These are phyloP conservation scores for Hyposoter didymator DNA, from an alignment of 2,888 invertebrate genomes.

Conservation along the genomic window DNA sequence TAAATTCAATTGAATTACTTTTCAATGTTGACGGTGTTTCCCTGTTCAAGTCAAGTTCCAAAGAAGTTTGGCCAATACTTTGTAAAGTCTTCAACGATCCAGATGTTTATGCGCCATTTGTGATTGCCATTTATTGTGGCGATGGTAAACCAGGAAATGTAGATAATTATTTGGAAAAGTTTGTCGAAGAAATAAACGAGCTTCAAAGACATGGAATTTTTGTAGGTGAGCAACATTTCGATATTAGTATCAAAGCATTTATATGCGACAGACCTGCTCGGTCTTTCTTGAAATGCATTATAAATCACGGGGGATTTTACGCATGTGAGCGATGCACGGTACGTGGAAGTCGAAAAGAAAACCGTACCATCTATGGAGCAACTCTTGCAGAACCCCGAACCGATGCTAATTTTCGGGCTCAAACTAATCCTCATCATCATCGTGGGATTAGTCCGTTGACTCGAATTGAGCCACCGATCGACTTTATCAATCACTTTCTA, in stretches of 20 bases:
- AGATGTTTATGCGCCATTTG: constrained; percentile 61
- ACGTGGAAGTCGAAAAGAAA: constrained; percentile 17
- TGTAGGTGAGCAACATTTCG: constrained; percentile 13
- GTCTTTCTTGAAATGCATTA: constrained; percentile 56
- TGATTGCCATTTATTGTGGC: constrained; percentile 60
- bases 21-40: neutral
- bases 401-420: neutral
- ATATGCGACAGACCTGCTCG: constrained; percentile 64
- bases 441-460: neutral
- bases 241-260: constrained; percentile 53
- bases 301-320: constrained; percentile 54
- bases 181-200: constrained; percentile 56
- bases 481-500: constrained; percentile 41
- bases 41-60: neutral
- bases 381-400: neutral
- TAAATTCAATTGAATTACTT: neutral
- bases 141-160: constrained; percentile 50
- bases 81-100: constrained; percentile 48
- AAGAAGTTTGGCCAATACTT: constrained; percentile 66
- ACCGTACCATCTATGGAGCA: constrained; percentile 29
- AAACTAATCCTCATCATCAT: neutral
- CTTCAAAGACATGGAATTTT: constrained; percentile 40
- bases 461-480: constrained; percentile 32
- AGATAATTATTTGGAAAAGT: constrained; percentile 44
- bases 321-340: constrained; percentile 58